Percentiles rank a stretch among this genome's conserved stretches.
Evolutionary conservation across 2,888 invertebrate genomes (phyloP).

Genomic region (Euclidia mi): DNA sequence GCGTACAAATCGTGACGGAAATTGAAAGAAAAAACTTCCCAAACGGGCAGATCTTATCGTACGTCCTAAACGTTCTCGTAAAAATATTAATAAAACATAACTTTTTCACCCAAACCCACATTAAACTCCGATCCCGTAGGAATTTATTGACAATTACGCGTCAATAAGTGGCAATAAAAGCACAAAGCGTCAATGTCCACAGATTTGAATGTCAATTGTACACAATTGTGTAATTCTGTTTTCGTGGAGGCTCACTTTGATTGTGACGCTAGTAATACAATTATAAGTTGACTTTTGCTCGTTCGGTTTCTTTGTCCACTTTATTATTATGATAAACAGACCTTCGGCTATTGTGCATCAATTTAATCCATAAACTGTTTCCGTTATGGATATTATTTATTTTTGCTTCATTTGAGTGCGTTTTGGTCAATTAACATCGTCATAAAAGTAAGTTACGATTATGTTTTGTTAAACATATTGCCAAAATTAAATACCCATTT

Average conservation of each 20-base stretch:
- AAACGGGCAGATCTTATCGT: constrained; percentile 87
- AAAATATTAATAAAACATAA: constrained; percentile 90
- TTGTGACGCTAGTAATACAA: constrained; percentile 84
- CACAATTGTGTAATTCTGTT: constrained; percentile 88
- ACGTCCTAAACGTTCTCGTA: constrained; percentile 88
- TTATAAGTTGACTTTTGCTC: constrained; percentile 85
- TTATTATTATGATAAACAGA: constrained; percentile 86
- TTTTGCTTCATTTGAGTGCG: constrained; percentile 50
- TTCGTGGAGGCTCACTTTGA: constrained; percentile 88
- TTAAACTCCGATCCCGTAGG: constrained; percentile 88
- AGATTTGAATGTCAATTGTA: constrained; percentile 90
- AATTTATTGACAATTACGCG: constrained; percentile 90
- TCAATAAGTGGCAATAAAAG: constrained; percentile 89
- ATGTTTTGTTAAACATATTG: constrained; percentile 43
- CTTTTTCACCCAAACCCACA: constrained; percentile 90
- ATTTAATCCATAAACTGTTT: constrained; percentile 77
- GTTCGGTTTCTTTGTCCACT: constrained; percentile 78
- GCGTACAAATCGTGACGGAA: constrained; percentile 89
- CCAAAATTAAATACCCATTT: neutral
- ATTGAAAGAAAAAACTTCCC: constrained; percentile 90
- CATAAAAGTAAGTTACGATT: constrained; percentile 44
- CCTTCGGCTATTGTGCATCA: constrained; percentile 76
- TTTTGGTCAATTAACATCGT: constrained; percentile 53
- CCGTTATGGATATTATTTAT: constrained; percentile 71
- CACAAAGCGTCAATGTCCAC: constrained; percentile 88